Percentiles rank a stretch among this genome's conserved stretches.
Conservation (phyloP, 1,140 invertebrate genomes). For the Acromyrmex heyeri region DNA sequence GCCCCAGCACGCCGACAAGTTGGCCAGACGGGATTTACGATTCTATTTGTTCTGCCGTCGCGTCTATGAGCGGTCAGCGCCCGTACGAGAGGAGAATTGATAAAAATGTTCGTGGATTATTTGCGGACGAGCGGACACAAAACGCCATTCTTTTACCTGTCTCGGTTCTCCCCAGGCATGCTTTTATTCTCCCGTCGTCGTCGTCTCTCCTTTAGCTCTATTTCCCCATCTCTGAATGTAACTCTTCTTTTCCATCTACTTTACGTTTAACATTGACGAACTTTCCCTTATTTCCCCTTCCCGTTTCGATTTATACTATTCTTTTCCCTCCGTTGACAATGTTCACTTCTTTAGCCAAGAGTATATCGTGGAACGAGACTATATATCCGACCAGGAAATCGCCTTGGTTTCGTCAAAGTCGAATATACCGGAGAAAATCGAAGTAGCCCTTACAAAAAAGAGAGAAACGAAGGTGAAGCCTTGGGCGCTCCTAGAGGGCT, state of each 20-base stretch:
- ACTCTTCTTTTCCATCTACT: constrained; percentile 62
- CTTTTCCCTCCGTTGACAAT: constrained; percentile 45
- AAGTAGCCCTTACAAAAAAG: constrained; percentile 61
- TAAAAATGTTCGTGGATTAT: constrained; percentile 78
- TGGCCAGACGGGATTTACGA: constrained; percentile 58
- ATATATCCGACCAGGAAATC: constrained; percentile 76
- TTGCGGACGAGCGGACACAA: constrained; percentile 71
- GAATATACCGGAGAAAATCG: constrained; percentile 70
- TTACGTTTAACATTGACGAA: constrained; percentile 60
- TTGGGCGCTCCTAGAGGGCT: constrained; percentile 47
- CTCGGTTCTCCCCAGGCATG: constrained; percentile 54
- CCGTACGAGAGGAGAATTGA: constrained; percentile 75
- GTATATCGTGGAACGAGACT: constrained; percentile 34
- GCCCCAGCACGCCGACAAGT: not conserved
- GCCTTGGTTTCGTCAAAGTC: constrained; percentile 73
- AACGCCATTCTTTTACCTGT: constrained; percentile 72
- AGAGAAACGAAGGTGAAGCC: constrained; percentile 51
- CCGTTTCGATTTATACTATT: constrained; percentile 46
- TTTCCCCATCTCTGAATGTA: constrained; percentile 49
- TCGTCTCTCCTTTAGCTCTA: not conserved
- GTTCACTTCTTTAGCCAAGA: constrained; percentile 60
- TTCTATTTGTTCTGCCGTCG: constrained; percentile 40
- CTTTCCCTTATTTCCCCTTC: constrained; percentile 33
- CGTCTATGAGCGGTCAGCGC: constrained; percentile 32
- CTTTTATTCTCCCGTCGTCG: too few species aligned